Evolutionary conservation across 2,888 invertebrate genomes (phyloP).

Genomic region (Pristionchus japonicus): DNA sequence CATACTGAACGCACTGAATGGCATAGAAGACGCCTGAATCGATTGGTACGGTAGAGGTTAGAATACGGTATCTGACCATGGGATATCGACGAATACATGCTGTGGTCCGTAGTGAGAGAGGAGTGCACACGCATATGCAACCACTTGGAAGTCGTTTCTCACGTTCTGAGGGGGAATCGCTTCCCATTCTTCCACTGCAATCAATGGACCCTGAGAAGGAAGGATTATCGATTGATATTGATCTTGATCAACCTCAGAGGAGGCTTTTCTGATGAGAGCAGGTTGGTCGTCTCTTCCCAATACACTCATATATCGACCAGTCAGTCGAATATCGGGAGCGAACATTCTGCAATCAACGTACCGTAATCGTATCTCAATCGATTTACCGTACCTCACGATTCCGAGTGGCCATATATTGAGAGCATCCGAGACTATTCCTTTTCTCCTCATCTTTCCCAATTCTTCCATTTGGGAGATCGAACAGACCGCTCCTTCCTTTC

Average conservation of each 20-base stretch:
- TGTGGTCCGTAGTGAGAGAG: conserved; percentile 46
- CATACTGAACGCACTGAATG: conserved; percentile 39
- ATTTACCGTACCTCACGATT: too few species aligned
- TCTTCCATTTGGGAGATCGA: background rate
- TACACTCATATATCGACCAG: conserved; percentile 41
- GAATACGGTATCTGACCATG: conserved; percentile 17
- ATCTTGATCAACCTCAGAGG: conserved; percentile 24
- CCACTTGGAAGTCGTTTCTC: conserved; percentile 39
- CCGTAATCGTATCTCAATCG: too few species aligned
- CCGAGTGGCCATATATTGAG: conserved; percentile 43
- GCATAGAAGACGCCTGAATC: conserved; percentile 45
- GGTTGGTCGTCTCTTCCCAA: conserved; percentile 35
- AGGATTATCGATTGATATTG: background rate
- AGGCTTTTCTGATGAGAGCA: conserved; percentile 26
- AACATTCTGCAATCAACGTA: too few species aligned
- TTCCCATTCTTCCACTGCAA: conserved; percentile 44
- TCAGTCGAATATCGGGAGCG: conserved; percentile 40
- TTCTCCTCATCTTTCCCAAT: conserved; percentile 33
- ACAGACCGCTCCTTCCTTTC: conserved; percentile 23
- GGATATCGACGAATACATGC: conserved; percentile 44
- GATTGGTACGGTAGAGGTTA: background rate
- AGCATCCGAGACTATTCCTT: conserved; percentile 39
- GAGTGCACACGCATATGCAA: conserved; percentile 31
- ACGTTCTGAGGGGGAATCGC: conserved; percentile 30
- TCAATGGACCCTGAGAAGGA: conserved; percentile 32